phyloP scores from a whole-genome alignment of 2,113 vertebrate species.

The Xiphophorus hellerii region DNA sequence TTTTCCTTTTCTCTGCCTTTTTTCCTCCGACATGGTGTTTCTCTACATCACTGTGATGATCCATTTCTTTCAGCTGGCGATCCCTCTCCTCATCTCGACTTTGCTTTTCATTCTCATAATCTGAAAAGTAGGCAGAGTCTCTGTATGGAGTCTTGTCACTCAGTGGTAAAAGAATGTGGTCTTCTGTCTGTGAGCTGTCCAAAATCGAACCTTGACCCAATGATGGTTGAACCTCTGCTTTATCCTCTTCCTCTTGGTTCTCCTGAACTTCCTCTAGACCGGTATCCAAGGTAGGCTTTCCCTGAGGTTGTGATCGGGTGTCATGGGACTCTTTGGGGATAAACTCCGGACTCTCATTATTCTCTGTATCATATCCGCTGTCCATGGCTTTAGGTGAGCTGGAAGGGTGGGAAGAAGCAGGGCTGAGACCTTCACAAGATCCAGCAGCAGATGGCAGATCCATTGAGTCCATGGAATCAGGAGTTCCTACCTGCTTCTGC shows the following conservation, averaged over 20 bases:
- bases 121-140: conserved; percentile 97
- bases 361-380: conserved; percentile 97
- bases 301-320: conserved; percentile 72
- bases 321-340: conserved; percentile 90
- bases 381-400: conserved; percentile 89
- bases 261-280: conserved; percentile 61
- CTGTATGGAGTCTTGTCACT: conserved; percentile 87
- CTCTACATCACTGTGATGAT: conserved; percentile 59
- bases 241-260: conserved; percentile 19
- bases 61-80: conserved; percentile 73
- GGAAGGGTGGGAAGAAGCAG: conserved; percentile 66
- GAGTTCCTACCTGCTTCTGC: conserved; percentile 89
- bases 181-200: conserved; percentile 57
- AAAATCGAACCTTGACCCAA: conserved; percentile 23
- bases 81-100: conserved; percentile 75
- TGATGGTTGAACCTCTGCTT: conserved; percentile 14
- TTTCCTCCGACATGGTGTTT: background rate
- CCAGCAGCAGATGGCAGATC: conserved; percentile 85
- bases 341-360: conserved; percentile 94
- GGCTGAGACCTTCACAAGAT: conserved; percentile 83
- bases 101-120: conserved; percentile 85
- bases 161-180: conserved; percentile 74
- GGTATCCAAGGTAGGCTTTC: conserved; percentile 28
- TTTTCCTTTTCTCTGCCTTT: conserved; percentile 41
- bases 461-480: conserved; percentile 88